Percentiles rank a stretch among this genome's conserved stretches.
phyloP scores from a whole-genome alignment of 2,797 vertebrate genomes.

The Anas bahamensis region DNA sequence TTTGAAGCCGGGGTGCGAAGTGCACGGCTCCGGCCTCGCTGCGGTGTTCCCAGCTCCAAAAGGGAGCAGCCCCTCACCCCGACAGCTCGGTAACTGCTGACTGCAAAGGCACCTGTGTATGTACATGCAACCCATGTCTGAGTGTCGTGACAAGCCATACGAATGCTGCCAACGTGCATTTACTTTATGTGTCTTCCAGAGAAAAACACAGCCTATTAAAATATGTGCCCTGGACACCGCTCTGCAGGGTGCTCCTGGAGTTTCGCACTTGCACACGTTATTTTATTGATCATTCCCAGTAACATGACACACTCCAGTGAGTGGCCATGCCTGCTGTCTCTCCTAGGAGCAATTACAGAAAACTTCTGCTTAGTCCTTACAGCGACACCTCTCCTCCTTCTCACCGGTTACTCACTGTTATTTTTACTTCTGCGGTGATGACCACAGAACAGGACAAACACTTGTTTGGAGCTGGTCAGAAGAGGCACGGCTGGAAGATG shows the following conservation, averaged over 20 bases:
- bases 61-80: not conserved
- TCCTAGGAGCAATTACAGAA: not conserved
- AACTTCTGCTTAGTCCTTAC: not conserved
- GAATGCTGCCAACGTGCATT: not conserved
- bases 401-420: not conserved
- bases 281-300: not conserved
- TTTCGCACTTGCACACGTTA: not conserved
- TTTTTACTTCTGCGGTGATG: not conserved
- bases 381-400: not conserved
- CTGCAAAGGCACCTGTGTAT: not conserved
- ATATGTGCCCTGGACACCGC: not conserved
- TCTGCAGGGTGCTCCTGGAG: not conserved
- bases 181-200: not conserved
- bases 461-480: not conserved
- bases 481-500: not conserved
- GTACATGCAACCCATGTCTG: accelerated
- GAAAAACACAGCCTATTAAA: not conserved
- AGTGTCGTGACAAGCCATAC: accelerated
- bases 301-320: not conserved
- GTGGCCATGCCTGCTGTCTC: not conserved
- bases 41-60: accelerated
- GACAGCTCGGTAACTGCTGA: accelerated
- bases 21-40: accelerated
- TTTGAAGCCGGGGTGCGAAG: not conserved
- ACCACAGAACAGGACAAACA: not conserved